Evolutionary conservation across 2,888 invertebrate species (phyloP), one percentile per base, ranked within the genome.

Genomic region (Drosophila incognita): DNA sequence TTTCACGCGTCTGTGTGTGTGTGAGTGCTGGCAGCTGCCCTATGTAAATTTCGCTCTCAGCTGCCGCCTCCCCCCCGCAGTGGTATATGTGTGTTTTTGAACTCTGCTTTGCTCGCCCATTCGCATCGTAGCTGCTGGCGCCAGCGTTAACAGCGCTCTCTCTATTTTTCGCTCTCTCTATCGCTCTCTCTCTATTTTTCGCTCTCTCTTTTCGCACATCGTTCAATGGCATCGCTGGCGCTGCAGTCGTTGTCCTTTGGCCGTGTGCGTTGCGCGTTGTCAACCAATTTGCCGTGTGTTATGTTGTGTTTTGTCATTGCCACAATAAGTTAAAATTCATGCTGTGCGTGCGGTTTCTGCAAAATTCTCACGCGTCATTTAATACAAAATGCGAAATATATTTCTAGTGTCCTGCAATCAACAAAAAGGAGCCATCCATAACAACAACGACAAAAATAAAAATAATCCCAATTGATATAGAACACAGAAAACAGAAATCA

Each of bases 211-310:
- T 68, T 72, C 65, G 70, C 54, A 73, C 48, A 67, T 69, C 54
- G 63, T 74, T 70, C 51, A 54, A 76, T 85, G 75, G 77, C 67
- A 46, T 24, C 4, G 63, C 79, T 78, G 76, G 59, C 74, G 57
- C 75, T 76, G 86, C 90, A 85, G 88, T 82, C 86, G 80, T 90
- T 87, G 88, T 90, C 90, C 86, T 90, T 85, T 88, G 79, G 74
- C 73, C 88, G 68, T 77, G 63, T 77, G 74, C 72, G 70, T 33
- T 75, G 69, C 74, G 81, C 87, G 83, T 87, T 84, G 87, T 70
- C 87, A 87, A 87, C 86, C 70, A 76, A 73, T 56, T 70, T 74
- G 42, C 73, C 83, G 69, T 79, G 79, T 46, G 21, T 46, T 46
- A 21, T 15, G 15, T 46, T 46, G 46, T 79, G 77, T 76, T 74